A percentile compares a stretch with the other conserved stretches of the same genome.
These are phyloP conservation scores for Bergia sp. DNA, from an alignment of 92 coral and sea anemone species.

Conservation along the genomic window DNA sequence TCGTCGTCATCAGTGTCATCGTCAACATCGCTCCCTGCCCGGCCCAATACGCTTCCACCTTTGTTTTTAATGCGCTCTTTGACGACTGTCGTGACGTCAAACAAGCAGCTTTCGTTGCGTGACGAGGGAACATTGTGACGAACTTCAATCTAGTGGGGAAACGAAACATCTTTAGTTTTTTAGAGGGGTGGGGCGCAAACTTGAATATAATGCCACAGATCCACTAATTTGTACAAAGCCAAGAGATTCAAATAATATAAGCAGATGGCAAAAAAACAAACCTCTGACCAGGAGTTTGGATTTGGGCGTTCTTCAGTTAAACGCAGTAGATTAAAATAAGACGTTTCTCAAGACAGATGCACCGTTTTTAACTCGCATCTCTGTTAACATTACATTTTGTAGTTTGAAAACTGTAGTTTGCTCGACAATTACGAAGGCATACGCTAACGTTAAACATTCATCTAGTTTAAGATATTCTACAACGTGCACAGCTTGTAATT, in stretches of 20 bases:
- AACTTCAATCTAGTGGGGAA: constrained; percentile 68
- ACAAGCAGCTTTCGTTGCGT: constrained; percentile 76
- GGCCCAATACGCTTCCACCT: constrained; percentile 47
- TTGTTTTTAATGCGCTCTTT: constrained; percentile 49
- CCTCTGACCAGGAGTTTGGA: too few relatives aligned
- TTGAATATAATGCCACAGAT: neutral
- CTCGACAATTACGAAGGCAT: too few relatives aligned
- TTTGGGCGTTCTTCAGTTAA: too few relatives aligned
- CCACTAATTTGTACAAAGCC: neutral
- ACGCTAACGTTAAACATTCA: too few relatives aligned
- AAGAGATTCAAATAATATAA: neutral
- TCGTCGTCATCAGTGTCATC: neutral
- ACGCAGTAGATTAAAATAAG: too few relatives aligned
- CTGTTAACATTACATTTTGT: too few relatives aligned
- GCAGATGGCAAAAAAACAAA: too few relatives aligned
- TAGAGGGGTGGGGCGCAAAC: neutral
- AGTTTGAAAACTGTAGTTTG: too few relatives aligned
- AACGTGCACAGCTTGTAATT: too few relatives aligned
- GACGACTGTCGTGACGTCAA: constrained; percentile 57
- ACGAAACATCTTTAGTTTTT: neutral
- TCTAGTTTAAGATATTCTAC: too few relatives aligned
- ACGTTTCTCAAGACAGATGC: too few relatives aligned
- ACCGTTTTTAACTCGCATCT: too few relatives aligned
- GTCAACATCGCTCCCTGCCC: constrained; percentile 14
- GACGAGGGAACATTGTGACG: constrained; percentile 83